Evolutionary conservation across 2,888 invertebrate species (phyloP).

Genomic region (Tryphoninae sp.): DNA sequence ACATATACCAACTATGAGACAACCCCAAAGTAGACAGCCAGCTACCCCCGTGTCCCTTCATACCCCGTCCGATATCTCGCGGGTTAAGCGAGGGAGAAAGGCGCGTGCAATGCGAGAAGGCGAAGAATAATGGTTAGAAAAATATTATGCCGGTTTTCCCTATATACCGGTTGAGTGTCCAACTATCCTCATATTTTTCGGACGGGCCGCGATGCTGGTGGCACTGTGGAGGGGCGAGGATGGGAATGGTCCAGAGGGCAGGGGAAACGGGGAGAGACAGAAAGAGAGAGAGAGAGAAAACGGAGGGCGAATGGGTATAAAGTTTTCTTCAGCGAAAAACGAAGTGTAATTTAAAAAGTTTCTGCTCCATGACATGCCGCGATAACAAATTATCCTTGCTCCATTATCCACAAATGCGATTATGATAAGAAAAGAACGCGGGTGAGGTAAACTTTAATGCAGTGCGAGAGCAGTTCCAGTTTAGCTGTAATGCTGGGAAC

Average conservation of each 20-base stretch:
- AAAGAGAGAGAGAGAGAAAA: slow-evolving; percentile 2
- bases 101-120: slow-evolving; percentile 55
- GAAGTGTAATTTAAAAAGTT: slow-evolving; percentile 81
- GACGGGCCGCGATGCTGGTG: slow-evolving; percentile 61
- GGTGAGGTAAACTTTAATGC: slow-evolving; percentile 76
- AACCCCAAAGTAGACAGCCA: slow-evolving; percentile 54
- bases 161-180: slow-evolving; percentile 72
- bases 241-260: slow-evolving; percentile 5
- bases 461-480: slow-evolving; percentile 69
- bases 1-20: slow-evolving; percentile 34
- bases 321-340: slow-evolving; percentile 74
- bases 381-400: slow-evolving; percentile 81
- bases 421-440: slow-evolving; percentile 80
- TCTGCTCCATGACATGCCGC: slow-evolving; percentile 80
- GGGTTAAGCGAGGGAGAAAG: slow-evolving; percentile 45
- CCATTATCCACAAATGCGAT: slow-evolving; percentile 81
- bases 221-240: slow-evolving; percentile 31
- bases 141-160: slow-evolving; percentile 69
- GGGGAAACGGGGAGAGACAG: neutral
- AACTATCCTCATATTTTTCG: slow-evolving; percentile 76
- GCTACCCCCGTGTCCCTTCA: neutral
- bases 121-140: slow-evolving; percentile 71
- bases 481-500: slow-evolving; percentile 39
- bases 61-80: slow-evolving; percentile 49
- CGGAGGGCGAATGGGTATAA: slow-evolving; percentile 65